These are phyloP conservation scores for Erinaceus europaeus DNA, from an alignment of 2,113 vertebrate genomes.

Conservation along the genomic window DNA sequence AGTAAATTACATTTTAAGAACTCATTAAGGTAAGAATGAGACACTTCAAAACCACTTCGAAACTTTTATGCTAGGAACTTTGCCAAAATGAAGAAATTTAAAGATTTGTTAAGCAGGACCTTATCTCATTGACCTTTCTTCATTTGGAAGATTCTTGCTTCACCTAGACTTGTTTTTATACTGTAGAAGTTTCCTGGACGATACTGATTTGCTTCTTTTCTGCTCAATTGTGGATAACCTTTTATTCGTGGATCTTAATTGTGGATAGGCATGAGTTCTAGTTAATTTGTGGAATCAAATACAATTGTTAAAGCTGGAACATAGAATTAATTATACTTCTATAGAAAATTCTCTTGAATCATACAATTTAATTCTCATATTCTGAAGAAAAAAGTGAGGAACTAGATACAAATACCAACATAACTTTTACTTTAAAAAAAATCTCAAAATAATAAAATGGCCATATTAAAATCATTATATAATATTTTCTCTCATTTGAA, in stretches of 20 bases:
- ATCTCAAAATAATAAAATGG: neutral
- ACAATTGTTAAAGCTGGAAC: neutral
- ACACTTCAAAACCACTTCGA: constrained; percentile 63
- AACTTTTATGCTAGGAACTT: constrained; percentile 70
- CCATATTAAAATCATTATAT: neutral
- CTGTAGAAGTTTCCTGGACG: neutral
- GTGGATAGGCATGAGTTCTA: neutral
- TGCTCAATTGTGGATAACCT: neutral
- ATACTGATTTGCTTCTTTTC: neutral
- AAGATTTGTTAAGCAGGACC: neutral
- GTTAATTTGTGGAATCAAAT: neutral
- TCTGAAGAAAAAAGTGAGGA: neutral
- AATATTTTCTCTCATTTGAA: neutral
- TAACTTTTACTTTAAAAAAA: neutral
- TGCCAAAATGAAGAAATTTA: constrained; percentile 56
- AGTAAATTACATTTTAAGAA: constrained; percentile 79
- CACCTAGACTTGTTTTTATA: neutral
- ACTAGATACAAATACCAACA: neutral
- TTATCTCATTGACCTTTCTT: neutral
- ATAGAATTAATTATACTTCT: neutral
- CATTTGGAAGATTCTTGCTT: neutral
- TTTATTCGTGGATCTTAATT: too few species aligned
- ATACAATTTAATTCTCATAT: neutral
- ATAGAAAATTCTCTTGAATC: neutral
- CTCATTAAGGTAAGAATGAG: constrained; percentile 78